Percentiles rank a stretch among this genome's conserved stretches.
Conservation (phyloP, 2,888 invertebrate genomes). For the Conops quadrifasciatus region DNA sequence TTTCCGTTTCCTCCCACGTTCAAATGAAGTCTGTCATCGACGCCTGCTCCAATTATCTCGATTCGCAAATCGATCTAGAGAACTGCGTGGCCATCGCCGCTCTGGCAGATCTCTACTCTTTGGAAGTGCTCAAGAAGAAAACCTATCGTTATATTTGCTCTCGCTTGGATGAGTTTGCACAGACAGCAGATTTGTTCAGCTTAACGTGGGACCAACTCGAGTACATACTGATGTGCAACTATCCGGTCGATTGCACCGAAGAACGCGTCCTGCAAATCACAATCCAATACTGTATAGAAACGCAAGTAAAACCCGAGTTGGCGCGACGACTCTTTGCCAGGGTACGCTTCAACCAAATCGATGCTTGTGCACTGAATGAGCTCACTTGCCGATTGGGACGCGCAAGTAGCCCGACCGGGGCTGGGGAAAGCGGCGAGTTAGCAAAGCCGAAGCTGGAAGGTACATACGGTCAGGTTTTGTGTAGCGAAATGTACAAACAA, state of each 20-base stretch:
- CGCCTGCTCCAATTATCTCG: constrained; percentile 73
- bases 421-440: too few species aligned
- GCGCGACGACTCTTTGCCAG: constrained; percentile 50
- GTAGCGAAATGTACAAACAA: constrained; percentile 43
- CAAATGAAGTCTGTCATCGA: constrained; percentile 73
- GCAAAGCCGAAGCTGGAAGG: neutral
- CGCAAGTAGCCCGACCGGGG: neutral
- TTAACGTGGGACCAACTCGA: constrained; percentile 71
- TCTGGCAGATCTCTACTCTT: constrained; percentile 74
- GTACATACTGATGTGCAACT: constrained; percentile 71
- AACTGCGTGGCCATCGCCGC: constrained; percentile 78
- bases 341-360: constrained; percentile 55
- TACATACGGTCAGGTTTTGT: constrained; percentile 35
- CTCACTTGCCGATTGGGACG: constrained; percentile 25
- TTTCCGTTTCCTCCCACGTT: constrained; percentile 76
- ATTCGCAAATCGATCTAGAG: constrained; percentile 74
- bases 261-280: constrained; percentile 70
- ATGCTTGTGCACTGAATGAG: constrained; percentile 41
- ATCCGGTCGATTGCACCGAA: constrained; percentile 76
- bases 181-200: constrained; percentile 70
- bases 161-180: constrained; percentile 71
- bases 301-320: constrained; percentile 45
- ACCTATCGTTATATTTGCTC: constrained; percentile 74
- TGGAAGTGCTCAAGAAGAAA: constrained; percentile 69
- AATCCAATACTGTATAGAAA: constrained; percentile 68